These are phyloP conservation scores for Buceros bicornis DNA, from an alignment of 2,797 vertebrate species.

Conservation along the genomic window DNA sequence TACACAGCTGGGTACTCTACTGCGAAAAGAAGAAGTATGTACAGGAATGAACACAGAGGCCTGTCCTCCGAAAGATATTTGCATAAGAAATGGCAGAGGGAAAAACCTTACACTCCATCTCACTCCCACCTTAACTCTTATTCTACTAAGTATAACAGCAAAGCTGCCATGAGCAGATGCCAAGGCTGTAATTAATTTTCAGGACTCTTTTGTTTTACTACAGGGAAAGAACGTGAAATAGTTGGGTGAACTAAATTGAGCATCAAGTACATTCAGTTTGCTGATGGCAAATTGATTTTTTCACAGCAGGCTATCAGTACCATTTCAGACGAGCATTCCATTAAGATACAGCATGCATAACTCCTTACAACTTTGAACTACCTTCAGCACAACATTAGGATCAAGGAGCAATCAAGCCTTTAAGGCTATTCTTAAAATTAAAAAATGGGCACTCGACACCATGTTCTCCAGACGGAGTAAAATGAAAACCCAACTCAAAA, in stretches of 20 bases:
- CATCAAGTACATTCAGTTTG: constrained; percentile 56
- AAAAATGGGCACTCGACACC: constrained; percentile 9
- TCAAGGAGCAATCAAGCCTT: constrained; percentile 33
- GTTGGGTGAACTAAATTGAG: constrained; percentile 61
- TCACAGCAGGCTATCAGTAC: constrained; percentile 65
- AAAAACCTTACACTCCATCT: constrained; percentile 7
- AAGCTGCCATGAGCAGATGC: constrained; percentile 63
- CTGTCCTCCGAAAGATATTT: neutral
- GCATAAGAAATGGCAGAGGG: neutral
- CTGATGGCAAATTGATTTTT: constrained; percentile 70
- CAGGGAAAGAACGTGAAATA: constrained; percentile 54
- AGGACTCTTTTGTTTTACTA: constrained; percentile 63
- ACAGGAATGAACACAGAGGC: neutral
- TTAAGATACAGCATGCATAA: constrained; percentile 43
- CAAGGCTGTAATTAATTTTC: constrained; percentile 69
- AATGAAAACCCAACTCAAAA: constrained; percentile 11
- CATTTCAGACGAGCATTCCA: constrained; percentile 64
- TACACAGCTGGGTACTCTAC: neutral
- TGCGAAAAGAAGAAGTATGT: neutral
- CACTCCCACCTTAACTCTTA: neutral
- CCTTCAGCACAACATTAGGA: constrained; percentile 44
- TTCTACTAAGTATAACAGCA: constrained; percentile 1
- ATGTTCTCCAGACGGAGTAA: constrained; percentile 9
- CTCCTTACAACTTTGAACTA: constrained; percentile 65
- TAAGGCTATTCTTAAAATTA: constrained; percentile 37